Evolutionary conservation across 2,888 invertebrate species (phyloP).

Genomic region (Spisula subtruncata): DNA sequence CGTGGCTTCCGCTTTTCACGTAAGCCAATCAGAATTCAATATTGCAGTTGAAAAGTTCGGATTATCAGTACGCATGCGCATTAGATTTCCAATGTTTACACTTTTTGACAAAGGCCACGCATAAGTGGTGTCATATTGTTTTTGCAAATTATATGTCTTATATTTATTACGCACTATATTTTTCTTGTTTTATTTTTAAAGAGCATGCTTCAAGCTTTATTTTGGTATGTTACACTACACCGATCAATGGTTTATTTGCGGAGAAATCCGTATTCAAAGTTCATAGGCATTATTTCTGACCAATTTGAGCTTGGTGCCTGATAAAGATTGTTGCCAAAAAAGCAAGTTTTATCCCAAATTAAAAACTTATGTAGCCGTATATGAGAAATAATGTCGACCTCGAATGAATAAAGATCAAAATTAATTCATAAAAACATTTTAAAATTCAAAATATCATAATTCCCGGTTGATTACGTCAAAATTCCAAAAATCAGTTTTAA

Average conservation of each 20-base stretch:
- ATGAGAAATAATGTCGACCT: background rate
- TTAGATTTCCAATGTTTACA: conserved; percentile 48
- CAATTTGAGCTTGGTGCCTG: background rate
- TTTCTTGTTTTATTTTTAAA: background rate
- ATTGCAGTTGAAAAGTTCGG: conserved; percentile 48
- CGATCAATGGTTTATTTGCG: background rate
- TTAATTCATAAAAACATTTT: background rate
- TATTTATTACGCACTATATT: conserved; percentile 65
- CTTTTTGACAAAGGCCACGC: conserved; percentile 42
- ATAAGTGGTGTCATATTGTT: conserved; percentile 32
- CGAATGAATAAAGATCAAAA: background rate
- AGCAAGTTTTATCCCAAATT: too few species aligned
- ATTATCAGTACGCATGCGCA: conserved; percentile 55
- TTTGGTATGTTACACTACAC: conserved; percentile 65
- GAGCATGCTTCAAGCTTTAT: conserved; percentile 40
- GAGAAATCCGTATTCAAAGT: conserved; percentile 5
- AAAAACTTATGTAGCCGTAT: too few species aligned
- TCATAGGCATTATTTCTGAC: background rate
- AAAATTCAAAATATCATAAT: conserved; percentile 7
- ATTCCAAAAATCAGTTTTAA: background rate
- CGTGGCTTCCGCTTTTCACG: conserved; percentile 63
- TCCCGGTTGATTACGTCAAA: conserved; percentile 36
- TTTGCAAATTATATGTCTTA: conserved; percentile 58
- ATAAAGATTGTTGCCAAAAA: background rate
- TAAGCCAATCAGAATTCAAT: conserved; percentile 75